Percentiles rank a stretch among this genome's conserved stretches.
These are phyloP conservation scores for Hippolais icterina DNA, from an alignment of 2,113 vertebrate species.

Conservation along the genomic window DNA sequence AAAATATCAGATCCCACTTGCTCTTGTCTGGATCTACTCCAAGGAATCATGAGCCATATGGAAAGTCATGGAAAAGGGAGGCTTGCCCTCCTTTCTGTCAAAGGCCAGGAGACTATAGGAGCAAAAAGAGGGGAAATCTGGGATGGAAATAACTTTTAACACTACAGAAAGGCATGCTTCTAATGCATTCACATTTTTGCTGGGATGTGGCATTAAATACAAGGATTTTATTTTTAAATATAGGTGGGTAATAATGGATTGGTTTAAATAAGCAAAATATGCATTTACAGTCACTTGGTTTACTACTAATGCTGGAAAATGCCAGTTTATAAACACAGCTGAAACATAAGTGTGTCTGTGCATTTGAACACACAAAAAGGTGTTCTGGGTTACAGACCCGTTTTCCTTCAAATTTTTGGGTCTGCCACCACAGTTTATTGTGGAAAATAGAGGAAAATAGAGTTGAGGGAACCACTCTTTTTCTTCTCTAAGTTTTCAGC, in stretches of 20 bases:
- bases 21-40: background rate
- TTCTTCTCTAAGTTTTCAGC: background rate
- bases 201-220: background rate
- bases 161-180: background rate
- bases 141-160: background rate
- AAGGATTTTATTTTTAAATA: background rate
- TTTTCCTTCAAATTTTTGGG: background rate
- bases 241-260: background rate
- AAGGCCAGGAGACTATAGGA: background rate
- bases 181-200: fast-evolving
- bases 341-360: background rate
- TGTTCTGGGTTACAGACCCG: background rate
- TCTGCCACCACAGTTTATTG: background rate
- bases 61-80: background rate
- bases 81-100: background rate
- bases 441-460: background rate
- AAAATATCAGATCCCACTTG: background rate
- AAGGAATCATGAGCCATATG: background rate
- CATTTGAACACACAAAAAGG: background rate
- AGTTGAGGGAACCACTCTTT: background rate
- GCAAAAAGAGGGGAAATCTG: background rate
- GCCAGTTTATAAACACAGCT: background rate
- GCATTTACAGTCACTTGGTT: background rate
- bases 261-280: background rate
- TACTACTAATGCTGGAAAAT: background rate